Evolutionary conservation across 2,888 invertebrate genomes (phyloP), one percentile per base, ranked within the genome.

Genomic region (Patella depressa): DNA sequence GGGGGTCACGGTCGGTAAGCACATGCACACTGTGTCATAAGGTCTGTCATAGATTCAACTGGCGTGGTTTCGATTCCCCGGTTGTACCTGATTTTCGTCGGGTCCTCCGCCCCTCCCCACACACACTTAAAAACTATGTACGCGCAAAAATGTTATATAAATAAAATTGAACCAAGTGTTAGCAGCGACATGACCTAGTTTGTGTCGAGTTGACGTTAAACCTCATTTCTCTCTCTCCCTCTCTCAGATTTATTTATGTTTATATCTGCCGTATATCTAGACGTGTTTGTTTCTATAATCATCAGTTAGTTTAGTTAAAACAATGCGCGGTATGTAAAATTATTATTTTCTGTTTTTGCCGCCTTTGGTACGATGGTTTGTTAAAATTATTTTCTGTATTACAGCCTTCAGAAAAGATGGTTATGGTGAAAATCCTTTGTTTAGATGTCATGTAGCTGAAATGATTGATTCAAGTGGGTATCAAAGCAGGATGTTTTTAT

Each of bases 391-490:
- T 2, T 11, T 55, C 69, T 12, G 71, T 82, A 75, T 90, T 88
- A 54, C 88, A 95, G 95, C 93, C 82, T 90, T 96, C 80, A 94
- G 95, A 85, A 92, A 93, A 80, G 95, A 96, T 90, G 96, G 95
- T 1, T 96, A 95, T 87, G 94, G 94, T 69, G 88, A 93, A 3
- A 94, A 94, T 54, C 94, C 95, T 17, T 93, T 94, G 59, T 97
- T 95, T 91, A 93, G 93, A 14, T 95, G 95, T 87, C 93, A 94
- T 84, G 95, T 97, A 57, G 96, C 95, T 0, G 95, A 95, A 53
- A 24, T 24, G 24, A 12, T 65, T 14, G 65, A 24, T 14, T 12
- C 19, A 3, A 24, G 65, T 65, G 3, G 45, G 45, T 45, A 9
- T 4, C 45, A 45, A 45, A 45, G 45, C 45, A 45, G 4, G 4